These are phyloP conservation scores for Ptychobarbus kaznakovi DNA, from an alignment of 2,797 vertebrate species.

Conservation along the genomic window DNA sequence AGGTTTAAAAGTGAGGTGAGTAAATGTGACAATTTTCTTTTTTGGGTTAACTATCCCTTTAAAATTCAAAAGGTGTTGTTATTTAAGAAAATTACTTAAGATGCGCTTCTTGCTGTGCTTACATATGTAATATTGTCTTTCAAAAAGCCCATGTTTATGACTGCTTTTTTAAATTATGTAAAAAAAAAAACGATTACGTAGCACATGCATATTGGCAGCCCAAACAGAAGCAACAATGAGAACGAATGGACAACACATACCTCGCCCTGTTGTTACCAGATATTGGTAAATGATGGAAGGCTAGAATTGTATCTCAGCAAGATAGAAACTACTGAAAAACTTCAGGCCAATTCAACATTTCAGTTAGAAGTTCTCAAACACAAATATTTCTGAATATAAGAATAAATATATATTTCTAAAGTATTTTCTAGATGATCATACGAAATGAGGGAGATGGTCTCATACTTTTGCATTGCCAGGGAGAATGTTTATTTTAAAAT, in stretches of 20 bases:
- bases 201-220: slow-evolving; percentile 27
- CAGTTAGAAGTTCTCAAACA: slow-evolving; percentile 16
- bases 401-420: slow-evolving; percentile 56
- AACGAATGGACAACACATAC: slow-evolving; percentile 29
- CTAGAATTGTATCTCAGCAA: neutral
- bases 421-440: slow-evolving; percentile 50
- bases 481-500: slow-evolving; percentile 51
- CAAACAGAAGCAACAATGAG: slow-evolving; percentile 21
- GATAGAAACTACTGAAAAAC: neutral
- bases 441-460: slow-evolving; percentile 27
- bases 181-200: neutral
- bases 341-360: slow-evolving; percentile 37
- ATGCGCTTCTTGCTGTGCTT: neutral
- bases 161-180: neutral
- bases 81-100: neutral
- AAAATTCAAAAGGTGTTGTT: neutral
- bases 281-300: slow-evolving; percentile 9
- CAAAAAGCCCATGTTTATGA: slow-evolving; percentile 3
- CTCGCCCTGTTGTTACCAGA: slow-evolving; percentile 18
- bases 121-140: neutral
- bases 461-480: slow-evolving; percentile 49
- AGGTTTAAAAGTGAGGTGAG: neutral
- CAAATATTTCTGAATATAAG: slow-evolving; percentile 37
- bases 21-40: neutral
- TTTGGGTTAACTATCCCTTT: neutral